These are phyloP conservation scores for Alaudala cheleensis DNA, from an alignment of 2,113 vertebrate genomes.

Conservation along the genomic window DNA sequence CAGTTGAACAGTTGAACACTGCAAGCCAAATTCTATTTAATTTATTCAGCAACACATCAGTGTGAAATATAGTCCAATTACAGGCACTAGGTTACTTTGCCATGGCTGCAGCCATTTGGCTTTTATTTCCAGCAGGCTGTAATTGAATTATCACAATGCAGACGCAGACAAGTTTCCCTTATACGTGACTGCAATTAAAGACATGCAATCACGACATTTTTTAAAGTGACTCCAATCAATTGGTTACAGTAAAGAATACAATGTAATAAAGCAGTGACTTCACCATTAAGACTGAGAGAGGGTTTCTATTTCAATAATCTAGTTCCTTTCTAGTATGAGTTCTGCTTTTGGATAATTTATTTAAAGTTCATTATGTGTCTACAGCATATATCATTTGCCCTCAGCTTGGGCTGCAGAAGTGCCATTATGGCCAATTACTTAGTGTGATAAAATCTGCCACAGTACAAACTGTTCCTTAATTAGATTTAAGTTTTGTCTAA, in stretches of 20 bases:
- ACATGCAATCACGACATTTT: slow-evolving; percentile 50
- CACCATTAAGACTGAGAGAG: not conserved
- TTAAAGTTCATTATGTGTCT: slow-evolving; percentile 56
- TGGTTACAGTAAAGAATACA: slow-evolving; percentile 34
- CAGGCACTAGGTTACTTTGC: slow-evolving; percentile 51
- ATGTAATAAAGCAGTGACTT: slow-evolving; percentile 17
- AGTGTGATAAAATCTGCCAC: slow-evolving; percentile 56
- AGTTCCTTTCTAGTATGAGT: not conserved
- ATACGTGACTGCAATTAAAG: slow-evolving; percentile 58
- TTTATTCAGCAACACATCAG: slow-evolving; percentile 52
- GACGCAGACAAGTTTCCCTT: slow-evolving; percentile 30
- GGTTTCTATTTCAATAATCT: slow-evolving; percentile 37
- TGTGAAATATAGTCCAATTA: slow-evolving; percentile 62
- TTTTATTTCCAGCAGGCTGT: slow-evolving; percentile 56
- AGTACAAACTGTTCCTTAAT: slow-evolving; percentile 49
- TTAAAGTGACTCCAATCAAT: slow-evolving; percentile 57
- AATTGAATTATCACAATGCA: slow-evolving; percentile 60
- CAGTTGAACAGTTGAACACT: not conserved
- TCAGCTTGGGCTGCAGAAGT: slow-evolving; percentile 39
- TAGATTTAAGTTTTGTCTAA: slow-evolving; percentile 49
- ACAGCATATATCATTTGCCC: slow-evolving; percentile 28
- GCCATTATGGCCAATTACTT: slow-evolving; percentile 61
- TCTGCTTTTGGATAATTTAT: slow-evolving; percentile 56
- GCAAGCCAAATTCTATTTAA: not conserved
- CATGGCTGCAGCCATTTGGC: slow-evolving; percentile 41